These are phyloP conservation scores for Tromatobia lineatoria DNA, from an alignment of 2,888 invertebrate species.

Conservation along the genomic window DNA sequence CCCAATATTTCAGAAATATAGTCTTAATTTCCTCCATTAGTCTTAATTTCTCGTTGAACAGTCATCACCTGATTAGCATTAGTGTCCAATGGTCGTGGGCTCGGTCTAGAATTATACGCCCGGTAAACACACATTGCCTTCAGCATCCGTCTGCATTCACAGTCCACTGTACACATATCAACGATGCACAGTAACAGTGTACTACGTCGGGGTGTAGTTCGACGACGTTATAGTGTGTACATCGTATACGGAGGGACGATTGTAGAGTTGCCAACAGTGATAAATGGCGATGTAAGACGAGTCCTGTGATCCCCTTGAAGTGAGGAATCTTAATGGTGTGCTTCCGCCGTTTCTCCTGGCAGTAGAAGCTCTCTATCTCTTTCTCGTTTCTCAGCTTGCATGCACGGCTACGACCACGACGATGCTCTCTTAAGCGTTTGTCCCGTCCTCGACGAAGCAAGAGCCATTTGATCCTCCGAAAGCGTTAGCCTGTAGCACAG, in stretches of 20 bases:
- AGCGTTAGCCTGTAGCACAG: slow-evolving; percentile 17
- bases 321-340: slow-evolving; percentile 24
- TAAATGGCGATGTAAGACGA: slow-evolving; percentile 35
- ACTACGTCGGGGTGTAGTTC: background rate
- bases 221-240: background rate
- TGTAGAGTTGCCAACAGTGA: slow-evolving; percentile 33
- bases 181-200: background rate
- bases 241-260: background rate
- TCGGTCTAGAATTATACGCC: background rate
- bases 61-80: background rate
- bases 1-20: too few relatives aligned
- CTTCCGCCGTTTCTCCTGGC: slow-evolving; percentile 24
- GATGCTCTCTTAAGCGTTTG: slow-evolving; percentile 11
- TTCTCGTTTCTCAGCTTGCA: background rate
- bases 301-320: slow-evolving; percentile 33
- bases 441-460: slow-evolving; percentile 14
- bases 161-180: background rate
- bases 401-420: slow-evolving; percentile 13
- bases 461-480: slow-evolving; percentile 30
- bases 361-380: background rate
- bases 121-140: background rate
- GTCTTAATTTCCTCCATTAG: background rate
- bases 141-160: background rate
- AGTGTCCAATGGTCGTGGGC: background rate
- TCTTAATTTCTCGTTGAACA: background rate